phyloP scores from a whole-genome alignment of 2,797 vertebrate species.

The Graptemys geographica region DNA sequence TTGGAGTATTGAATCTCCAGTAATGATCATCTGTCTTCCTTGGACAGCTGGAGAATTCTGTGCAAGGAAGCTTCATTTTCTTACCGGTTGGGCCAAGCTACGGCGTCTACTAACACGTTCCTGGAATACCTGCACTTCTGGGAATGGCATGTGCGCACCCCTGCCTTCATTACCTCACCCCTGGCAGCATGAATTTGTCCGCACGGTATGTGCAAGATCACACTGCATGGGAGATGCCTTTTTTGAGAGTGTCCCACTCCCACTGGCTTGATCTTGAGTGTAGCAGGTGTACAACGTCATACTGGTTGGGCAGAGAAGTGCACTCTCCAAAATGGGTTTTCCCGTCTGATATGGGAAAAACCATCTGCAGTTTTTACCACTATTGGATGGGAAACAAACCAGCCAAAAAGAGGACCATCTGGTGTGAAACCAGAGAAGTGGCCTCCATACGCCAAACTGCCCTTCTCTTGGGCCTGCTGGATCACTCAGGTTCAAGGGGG shows the following conservation, averaged over 20 bases:
- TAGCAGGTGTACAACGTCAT: neutral
- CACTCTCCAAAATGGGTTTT: neutral
- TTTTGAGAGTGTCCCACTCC: neutral
- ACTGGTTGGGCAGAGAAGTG: neutral
- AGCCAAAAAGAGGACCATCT: no score
- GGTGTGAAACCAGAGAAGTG: neutral
- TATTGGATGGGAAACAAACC: no score
- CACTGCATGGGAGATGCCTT: neutral
- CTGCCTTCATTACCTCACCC: neutral
- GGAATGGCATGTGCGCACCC: neutral
- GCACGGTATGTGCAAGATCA: neutral
- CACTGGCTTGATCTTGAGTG: neutral
- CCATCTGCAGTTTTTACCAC: no score
- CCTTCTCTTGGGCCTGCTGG: neutral
- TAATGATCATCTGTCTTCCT: neutral
- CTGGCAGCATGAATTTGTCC: neutral
- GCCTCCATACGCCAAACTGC: neutral
- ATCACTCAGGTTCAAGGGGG: neutral
- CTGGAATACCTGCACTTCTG: neutral
- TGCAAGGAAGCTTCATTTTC: neutral
- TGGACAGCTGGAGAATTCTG: neutral
- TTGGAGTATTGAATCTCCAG: no score
- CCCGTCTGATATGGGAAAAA: no score
- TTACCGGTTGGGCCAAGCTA: neutral
- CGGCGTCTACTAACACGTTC: neutral